A percentile compares a stretch with the other conserved stretches of the same genome.
Evolutionary conservation across 2,888 invertebrate species (phyloP).

Genomic region (Galerucella calmariensis): DNA sequence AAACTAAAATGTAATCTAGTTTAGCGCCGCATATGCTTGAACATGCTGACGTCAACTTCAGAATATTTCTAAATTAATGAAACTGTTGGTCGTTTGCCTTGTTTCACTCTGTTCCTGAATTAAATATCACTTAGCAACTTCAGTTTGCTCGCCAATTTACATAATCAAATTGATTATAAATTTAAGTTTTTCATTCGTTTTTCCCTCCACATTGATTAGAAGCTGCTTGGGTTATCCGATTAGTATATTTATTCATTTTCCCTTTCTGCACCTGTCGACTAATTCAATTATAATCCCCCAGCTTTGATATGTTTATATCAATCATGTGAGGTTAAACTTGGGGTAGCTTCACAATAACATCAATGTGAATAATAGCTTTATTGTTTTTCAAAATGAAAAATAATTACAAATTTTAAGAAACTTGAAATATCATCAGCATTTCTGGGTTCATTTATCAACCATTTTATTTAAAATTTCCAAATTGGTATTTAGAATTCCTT

Average conservation of each 20-base stretch:
- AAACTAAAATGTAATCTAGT: constrained; percentile 31
- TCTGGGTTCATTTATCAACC: neutral
- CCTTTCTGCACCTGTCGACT: neutral
- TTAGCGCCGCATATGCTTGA: constrained; percentile 30
- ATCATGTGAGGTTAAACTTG: no score
- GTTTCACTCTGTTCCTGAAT: constrained; percentile 32
- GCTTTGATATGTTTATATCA: no score
- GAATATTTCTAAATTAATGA: constrained; percentile 36
- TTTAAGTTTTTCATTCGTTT: constrained; percentile 5
- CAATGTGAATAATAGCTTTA: no score
- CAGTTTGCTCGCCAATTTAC: constrained; percentile 1
- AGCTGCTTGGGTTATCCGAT: neutral
- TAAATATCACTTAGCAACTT: constrained; percentile 33
- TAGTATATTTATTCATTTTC: neutral
- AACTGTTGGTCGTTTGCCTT: constrained; percentile 22
- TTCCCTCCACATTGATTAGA: neutral
- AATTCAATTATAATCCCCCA: neutral
- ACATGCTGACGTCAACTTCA: constrained; percentile 33
- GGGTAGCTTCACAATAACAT: no score
- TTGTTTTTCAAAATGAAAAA: no score
- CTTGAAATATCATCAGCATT: no score
- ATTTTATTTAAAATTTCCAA: neutral
- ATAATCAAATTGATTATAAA: constrained; percentile 13
- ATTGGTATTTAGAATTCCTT: neutral
- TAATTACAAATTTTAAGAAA: no score